Conservation (phyloP, 2,113 vertebrate genomes). For the Petrocephalus zakoni region DNA sequence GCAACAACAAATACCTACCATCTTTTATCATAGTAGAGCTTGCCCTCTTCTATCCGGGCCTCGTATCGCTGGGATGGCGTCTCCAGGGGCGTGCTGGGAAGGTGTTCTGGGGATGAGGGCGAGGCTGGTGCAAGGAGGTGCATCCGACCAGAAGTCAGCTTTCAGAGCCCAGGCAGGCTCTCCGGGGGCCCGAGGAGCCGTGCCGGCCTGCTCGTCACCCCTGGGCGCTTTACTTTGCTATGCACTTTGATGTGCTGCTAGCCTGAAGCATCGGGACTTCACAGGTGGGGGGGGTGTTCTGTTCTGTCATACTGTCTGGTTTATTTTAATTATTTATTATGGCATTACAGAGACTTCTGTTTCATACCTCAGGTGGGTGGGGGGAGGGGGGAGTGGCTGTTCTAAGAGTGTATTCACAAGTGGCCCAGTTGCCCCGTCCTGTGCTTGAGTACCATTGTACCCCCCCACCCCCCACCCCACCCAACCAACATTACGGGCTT, state of each 20-base stretch:
- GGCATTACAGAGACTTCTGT: background rate
- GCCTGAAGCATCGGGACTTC: constrained; percentile 12
- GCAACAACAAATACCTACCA: constrained; percentile 61
- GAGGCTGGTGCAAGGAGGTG: constrained; percentile 62
- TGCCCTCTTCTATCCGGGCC: constrained; percentile 94
- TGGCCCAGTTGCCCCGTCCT: background rate
- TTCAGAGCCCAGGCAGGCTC: background rate
- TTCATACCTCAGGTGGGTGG: background rate
- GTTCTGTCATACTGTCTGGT: background rate
- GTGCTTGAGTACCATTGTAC: background rate
- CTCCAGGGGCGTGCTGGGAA: constrained; percentile 81
- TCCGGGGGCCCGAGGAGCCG: background rate
- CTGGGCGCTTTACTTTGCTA: background rate
- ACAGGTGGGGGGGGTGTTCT: background rate
- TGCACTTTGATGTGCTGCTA: background rate
- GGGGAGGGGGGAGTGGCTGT: background rate
- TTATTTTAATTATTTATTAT: background rate
- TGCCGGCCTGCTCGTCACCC: background rate
- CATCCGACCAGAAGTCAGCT: background rate
- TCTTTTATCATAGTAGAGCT: constrained; percentile 97
- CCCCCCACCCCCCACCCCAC: background rate
- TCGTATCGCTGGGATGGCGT: constrained; percentile 85
- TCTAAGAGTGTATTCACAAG: background rate
- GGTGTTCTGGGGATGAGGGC: constrained; percentile 85
- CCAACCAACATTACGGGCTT: too few relatives aligned